Conservation (phyloP, 2,797 vertebrate species). For the Anomalospiza imberbis region DNA sequence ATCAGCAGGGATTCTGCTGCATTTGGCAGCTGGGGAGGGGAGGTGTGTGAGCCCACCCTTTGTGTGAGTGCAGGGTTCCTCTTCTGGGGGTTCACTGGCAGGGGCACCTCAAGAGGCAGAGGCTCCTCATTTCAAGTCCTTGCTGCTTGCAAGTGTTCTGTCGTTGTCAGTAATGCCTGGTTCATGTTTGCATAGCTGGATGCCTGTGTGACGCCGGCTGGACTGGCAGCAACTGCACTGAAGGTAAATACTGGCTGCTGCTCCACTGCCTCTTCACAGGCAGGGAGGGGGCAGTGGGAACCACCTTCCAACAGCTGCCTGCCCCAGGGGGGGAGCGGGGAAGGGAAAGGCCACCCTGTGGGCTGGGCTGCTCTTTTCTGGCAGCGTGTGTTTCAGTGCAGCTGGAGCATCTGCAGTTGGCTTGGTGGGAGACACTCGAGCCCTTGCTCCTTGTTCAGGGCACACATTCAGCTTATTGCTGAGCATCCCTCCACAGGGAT, state of each 20-base stretch:
- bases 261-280: not conserved
- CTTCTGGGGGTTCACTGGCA: not conserved
- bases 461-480: not conserved
- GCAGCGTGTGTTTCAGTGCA: not conserved
- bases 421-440: not conserved
- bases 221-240: constrained; percentile 84
- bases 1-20: not conserved
- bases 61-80: not conserved
- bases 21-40: not conserved
- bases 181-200: constrained; percentile 74
- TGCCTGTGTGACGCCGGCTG: constrained; percentile 89
- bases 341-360: not conserved
- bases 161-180: not conserved
- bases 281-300: not conserved
- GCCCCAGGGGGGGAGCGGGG: not conserved
- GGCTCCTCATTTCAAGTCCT: not conserved
- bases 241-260: constrained; percentile 72
- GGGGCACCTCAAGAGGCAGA: not conserved
- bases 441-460: not conserved
- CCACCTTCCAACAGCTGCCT: not conserved
- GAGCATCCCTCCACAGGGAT: not conserved
- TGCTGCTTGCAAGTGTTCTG: not conserved
- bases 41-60: not conserved
- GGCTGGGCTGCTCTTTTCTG: not conserved
- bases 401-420: accelerated